Conservation (phyloP, 2,797 vertebrate genomes). For the Falco concolor region DNA sequence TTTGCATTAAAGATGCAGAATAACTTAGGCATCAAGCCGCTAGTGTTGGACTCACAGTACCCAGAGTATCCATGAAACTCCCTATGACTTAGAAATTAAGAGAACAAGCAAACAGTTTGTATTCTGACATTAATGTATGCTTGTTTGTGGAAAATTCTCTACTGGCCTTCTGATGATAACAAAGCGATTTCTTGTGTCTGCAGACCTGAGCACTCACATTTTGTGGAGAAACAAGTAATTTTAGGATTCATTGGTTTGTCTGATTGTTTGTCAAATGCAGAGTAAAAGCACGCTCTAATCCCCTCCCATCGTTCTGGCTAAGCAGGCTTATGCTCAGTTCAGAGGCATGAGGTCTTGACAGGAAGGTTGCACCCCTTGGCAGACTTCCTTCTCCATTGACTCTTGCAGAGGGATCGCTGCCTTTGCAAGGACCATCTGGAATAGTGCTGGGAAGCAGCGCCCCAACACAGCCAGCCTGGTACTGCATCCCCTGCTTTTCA, state of each 20-base stretch:
- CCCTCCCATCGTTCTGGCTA: not conserved
- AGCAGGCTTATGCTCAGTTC: conserved; percentile 41
- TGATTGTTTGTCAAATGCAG: not conserved
- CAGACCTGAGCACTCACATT: not conserved
- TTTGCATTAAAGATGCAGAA: not conserved
- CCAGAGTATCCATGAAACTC: not conserved
- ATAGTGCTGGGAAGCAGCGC: conserved; percentile 15
- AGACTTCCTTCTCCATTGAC: not conserved
- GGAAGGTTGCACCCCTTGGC: not conserved
- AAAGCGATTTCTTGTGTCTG: not conserved
- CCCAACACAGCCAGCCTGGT: not conserved
- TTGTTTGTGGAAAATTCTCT: not conserved
- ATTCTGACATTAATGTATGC: not conserved
- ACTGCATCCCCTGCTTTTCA: not conserved
- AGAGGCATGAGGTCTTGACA: conserved; percentile 13
- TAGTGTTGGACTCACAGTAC: not conserved
- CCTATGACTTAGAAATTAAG: not conserved
- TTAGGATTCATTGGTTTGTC: not conserved
- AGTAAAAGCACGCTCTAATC: not conserved
- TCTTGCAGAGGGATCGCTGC: not conserved
- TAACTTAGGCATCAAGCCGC: not conserved
- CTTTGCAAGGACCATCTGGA: not conserved
- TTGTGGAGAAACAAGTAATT: not conserved
- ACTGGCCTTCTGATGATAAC: not conserved
- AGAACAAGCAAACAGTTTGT: not conserved